These are phyloP conservation scores for Phytoseiulus persimilis DNA, from an alignment of 2,888 invertebrate genomes.

Conservation along the genomic window DNA sequence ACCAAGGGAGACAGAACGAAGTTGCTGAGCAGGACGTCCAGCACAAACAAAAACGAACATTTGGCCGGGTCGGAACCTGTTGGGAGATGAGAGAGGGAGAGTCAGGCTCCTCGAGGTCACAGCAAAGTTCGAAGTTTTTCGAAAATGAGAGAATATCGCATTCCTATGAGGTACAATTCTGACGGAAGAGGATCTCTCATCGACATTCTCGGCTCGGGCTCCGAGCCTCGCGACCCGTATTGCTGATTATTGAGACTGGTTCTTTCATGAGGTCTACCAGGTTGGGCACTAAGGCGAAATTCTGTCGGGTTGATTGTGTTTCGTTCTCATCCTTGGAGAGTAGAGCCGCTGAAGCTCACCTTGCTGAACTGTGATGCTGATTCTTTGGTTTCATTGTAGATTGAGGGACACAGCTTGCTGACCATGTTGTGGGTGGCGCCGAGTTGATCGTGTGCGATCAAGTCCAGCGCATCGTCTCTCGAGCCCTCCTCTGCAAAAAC, in stretches of 20 bases:
- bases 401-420: slow-evolving; percentile 11
- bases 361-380: not conserved
- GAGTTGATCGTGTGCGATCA: not conserved
- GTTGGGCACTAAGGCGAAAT: too few species aligned
- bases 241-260: too few species aligned
- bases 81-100: not conserved
- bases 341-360: not conserved
- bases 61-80: not conserved
- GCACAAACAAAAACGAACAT: not conserved
- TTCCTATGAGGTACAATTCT: too few species aligned
- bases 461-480: not conserved
- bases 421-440: not conserved
- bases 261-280: too few species aligned
- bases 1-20: slow-evolving; percentile 18
- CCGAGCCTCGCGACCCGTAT: too few species aligned
- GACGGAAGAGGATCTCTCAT: too few species aligned
- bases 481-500: not conserved
- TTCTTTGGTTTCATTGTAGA: not conserved
- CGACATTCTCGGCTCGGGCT: too few species aligned
- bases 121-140: too few species aligned
- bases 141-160: too few species aligned
- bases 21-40: not conserved
- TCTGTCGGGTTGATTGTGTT: too few species aligned
- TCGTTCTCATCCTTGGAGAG: too few species aligned
- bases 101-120: too few species aligned